Evolutionary conservation across 2,113 vertebrate species (phyloP).

Genomic region (Noctilio leporinus): DNA sequence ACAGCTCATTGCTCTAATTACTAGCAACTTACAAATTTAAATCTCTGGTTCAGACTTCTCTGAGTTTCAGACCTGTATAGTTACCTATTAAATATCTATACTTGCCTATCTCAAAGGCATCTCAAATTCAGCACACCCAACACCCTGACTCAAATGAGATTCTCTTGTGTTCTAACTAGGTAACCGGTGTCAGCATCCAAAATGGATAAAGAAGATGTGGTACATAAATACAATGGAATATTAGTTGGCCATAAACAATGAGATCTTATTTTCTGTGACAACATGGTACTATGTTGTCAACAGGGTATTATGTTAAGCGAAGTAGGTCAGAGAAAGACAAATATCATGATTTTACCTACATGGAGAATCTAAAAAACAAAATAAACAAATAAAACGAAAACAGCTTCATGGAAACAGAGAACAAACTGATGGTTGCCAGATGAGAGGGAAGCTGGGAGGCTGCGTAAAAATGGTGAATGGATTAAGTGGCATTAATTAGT

Average conservation of each 20-base stretch:
- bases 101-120: not conserved
- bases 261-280: not conserved
- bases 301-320: not conserved
- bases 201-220: not conserved
- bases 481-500: too few relatives aligned
- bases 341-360: not conserved
- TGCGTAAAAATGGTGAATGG: not conserved
- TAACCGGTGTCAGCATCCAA: not conserved
- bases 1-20: not conserved
- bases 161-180: not conserved
- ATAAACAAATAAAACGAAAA: not conserved
- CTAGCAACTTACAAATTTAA: not conserved
- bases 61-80: not conserved
- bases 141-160: not conserved
- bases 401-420: not conserved
- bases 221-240: not conserved
- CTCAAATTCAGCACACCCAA: not conserved
- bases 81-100: not conserved
- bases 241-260: not conserved
- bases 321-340: not conserved
- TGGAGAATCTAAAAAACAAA: not conserved
- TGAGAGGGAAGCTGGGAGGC: not conserved
- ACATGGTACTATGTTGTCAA: not conserved
- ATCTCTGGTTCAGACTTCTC: not conserved
- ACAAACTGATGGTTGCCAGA: not conserved